Base-by-base conservation (phyloP, 2,113 vertebrate species). In the Centropristis striata region DNA sequence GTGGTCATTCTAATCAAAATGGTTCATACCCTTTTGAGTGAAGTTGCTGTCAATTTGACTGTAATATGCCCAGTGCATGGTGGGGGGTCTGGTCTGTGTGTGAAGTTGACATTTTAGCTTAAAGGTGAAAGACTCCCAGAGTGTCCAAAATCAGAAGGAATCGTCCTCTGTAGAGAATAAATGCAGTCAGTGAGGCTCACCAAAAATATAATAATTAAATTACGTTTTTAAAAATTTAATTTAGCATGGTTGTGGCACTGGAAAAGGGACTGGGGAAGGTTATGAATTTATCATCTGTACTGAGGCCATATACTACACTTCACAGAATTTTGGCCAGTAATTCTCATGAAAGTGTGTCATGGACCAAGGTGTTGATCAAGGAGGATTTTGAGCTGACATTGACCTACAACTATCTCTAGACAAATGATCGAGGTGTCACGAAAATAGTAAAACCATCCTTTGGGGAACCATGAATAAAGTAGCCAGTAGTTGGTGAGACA, bases 1-100 rank as follows among this genome's bases (percentile, higher is more conserved):
- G 55, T 13, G 51, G 42, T 70, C 42, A 20, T 55, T 72, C 2
- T 47, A 54, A 69, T 57, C 46, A 54, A 80, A 73, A 68, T 6
- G 64, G 55, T 55, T 51, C 23, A 13, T 64, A 69, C 13, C 36
- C 47, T 44, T 8, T 50, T 49, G 39, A 0, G 11, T 0, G 3
- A 65, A 42, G 32, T 21, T 65, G 53, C 57, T 41, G 44, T 49
- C 28, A 42, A 3, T 53, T 50, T 50, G n/a, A 77, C 53, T 63
- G 4, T 41, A 69, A 59, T 60, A 57, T 57, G 57, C 39, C 28
- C 46, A 12, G 15, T 39, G 42, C 42, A 69, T 32, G 21, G 57
- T 18, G 16, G 32, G 32, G 32, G 32, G 32, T 20, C 14, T 37
- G 42, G 49, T 20, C 28, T 41, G 15, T 23, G 20, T 63, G 50